Conservation (phyloP, 2,888 invertebrate species). For the Caprella mutica region DNA sequence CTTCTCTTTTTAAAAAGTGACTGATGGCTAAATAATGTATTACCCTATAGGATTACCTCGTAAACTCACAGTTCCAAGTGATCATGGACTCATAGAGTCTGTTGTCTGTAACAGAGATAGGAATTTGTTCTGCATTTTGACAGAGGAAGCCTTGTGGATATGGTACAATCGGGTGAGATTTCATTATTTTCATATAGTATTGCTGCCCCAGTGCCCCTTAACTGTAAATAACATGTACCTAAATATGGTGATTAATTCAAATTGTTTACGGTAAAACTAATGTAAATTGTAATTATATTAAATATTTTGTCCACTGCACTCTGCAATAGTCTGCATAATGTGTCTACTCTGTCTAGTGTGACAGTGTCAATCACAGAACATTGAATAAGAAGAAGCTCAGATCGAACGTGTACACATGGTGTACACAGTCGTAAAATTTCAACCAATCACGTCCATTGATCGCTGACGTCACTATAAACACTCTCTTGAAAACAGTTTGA, state of each 20-base stretch:
- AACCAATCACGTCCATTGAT: neutral
- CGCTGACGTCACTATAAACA: no score
- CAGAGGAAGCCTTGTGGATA: constrained; percentile 30
- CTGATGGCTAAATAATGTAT: constrained; percentile 30
- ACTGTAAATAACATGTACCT: no score
- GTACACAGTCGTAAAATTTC: neutral
- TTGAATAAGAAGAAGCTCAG: neutral
- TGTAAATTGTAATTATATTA: no score
- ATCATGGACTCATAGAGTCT: constrained; percentile 22
- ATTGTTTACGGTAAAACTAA: no score
- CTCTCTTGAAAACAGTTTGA: no score
- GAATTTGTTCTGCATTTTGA: constrained; percentile 31
- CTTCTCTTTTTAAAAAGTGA: no score
- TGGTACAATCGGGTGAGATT: constrained; percentile 31
- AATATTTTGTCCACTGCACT: no score
- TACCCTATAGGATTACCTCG: constrained; percentile 32
- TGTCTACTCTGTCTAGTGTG: no score
- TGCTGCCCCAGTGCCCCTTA: no score
- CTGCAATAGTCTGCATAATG: neutral
- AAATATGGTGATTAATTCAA: no score
- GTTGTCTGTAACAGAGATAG: constrained; percentile 33
- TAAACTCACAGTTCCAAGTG: constrained; percentile 19
- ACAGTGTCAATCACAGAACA: no score
- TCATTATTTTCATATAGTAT: neutral
- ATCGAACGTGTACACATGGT: neutral